Conservation (phyloP, 2,888 invertebrate genomes). For the Peribatodes rhomboidaria region DNA sequence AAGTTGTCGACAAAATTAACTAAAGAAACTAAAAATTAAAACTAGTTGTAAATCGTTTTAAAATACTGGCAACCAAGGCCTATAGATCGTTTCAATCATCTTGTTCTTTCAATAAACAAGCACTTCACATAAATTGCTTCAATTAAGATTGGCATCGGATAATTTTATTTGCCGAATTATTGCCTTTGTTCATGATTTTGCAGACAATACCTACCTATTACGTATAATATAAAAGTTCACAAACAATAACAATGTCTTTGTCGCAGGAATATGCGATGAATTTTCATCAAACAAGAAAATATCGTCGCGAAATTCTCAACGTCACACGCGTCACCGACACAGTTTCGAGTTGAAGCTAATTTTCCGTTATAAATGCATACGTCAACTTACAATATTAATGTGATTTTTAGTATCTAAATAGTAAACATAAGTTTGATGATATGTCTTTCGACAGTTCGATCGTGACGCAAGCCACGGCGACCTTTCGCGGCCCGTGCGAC, state of each 20-base stretch:
- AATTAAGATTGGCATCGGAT: constrained; percentile 6
- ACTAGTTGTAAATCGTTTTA: too few species aligned
- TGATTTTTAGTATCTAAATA: not conserved
- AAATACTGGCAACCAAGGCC: not conserved
- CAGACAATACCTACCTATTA: not conserved
- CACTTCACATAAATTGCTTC: constrained; percentile 3
- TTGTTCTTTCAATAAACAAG: constrained; percentile 2
- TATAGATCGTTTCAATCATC: too few species aligned
- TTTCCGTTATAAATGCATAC: constrained; percentile 21
- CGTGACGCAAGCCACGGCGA: constrained; percentile 14
- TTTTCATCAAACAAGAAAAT: constrained; percentile 23
- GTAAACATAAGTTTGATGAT: constrained; percentile 5
- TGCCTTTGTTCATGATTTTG: constrained; percentile 1
- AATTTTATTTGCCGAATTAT: constrained; percentile 2
- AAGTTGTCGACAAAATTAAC: too few species aligned
- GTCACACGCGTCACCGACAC: constrained; percentile 15
- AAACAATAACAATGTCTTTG: constrained; percentile 24
- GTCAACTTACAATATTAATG: constrained; percentile 11
- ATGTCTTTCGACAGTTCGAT: constrained; percentile 6
- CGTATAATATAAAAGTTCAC: constrained; percentile 4
- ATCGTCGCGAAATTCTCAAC: constrained; percentile 15
- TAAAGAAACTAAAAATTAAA: too few species aligned
- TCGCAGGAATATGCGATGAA: constrained; percentile 16
- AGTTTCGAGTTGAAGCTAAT: constrained; percentile 20
- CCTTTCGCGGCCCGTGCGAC: constrained; percentile 22